Conservation (phyloP, 2,888 invertebrate species). For the Thalpophila matura region DNA sequence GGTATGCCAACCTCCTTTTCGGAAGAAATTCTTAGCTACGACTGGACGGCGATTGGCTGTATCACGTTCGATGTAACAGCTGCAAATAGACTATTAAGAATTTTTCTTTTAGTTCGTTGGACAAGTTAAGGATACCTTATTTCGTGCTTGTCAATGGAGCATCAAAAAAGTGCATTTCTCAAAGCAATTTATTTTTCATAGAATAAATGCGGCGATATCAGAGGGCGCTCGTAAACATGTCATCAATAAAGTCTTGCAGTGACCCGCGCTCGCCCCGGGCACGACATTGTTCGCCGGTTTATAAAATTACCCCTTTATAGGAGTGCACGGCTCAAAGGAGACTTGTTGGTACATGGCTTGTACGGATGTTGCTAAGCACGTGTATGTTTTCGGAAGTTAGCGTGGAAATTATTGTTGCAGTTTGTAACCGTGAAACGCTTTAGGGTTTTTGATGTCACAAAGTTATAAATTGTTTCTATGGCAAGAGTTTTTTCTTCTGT, state of each 20-base stretch:
- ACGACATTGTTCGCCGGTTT: constrained; percentile 76
- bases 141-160: constrained; percentile 17
- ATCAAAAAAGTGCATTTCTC: constrained; percentile 42
- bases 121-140: background rate
- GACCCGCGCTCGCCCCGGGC: constrained; percentile 73
- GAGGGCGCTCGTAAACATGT: constrained; percentile 77
- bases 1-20: background rate
- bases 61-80: background rate
- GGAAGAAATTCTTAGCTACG: background rate
- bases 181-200: constrained; percentile 67
- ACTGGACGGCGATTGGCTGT: background rate
- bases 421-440: background rate
- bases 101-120: too few species aligned
- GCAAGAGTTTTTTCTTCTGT: too few species aligned
- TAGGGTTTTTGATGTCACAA: background rate
- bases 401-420: constrained; percentile 35
- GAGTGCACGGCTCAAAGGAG: constrained; percentile 71
- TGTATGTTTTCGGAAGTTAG: constrained; percentile 53
- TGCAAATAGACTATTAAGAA: background rate
- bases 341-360: constrained; percentile 58
- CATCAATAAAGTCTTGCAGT: constrained; percentile 77
- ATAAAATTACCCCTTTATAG: constrained; percentile 79
- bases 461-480: too few species aligned
- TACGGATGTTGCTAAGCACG: constrained; percentile 41
- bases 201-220: constrained; percentile 67